Evolutionary conservation across 2,113 vertebrate genomes (phyloP), one percentile per base, ranked within the genome.

Genomic region (Daphoenositta chrysoptera): DNA sequence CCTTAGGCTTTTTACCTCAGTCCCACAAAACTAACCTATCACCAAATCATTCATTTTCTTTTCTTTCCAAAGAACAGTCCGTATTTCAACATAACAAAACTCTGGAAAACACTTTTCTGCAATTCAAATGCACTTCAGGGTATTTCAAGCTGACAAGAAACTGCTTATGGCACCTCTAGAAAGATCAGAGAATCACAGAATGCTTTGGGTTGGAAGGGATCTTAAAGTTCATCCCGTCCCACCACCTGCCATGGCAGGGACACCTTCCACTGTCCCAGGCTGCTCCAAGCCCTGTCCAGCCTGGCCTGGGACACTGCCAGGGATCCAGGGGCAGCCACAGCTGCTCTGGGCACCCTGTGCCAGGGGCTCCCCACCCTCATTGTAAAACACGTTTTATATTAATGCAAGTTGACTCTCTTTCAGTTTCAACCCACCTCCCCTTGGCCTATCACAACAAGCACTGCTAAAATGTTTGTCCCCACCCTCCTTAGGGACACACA

Each of bases 201-300:
- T 37, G 45, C 12, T 56, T 28, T 35, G 15, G 48, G 26, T 42
- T 42, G 56, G 21, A 61, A 83, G 30, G 21, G 35, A 42, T 10
- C 30, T 5, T 21, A 23, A 17, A 48, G 21, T 5, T 7, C 40
- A 54, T 15, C 12, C n/a, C 20, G 10, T 35, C 0, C 14, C 70
- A 35, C 16, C 15, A n/a, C 30, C 17, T 27, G 40, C n/a, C 54
- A 19, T 1, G 20, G 35, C 61, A 69, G 39, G 70, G 40, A 40
- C 69, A 68, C n/a, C 9, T 61, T 0, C 20, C 70, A 7, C 44
- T 8, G 2, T 1, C 40, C 60, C 87, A 40, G 30, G 28, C 0
- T 12, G 58, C 44, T 57, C 57, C 37, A 7, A 71, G 13, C 17
- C 48, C 31, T 2, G 9, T 37, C 60, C 77, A 83, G 0, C 54